phyloP scores from a whole-genome alignment of 2,888 invertebrate species.

The Lacanobia wlatinum region DNA sequence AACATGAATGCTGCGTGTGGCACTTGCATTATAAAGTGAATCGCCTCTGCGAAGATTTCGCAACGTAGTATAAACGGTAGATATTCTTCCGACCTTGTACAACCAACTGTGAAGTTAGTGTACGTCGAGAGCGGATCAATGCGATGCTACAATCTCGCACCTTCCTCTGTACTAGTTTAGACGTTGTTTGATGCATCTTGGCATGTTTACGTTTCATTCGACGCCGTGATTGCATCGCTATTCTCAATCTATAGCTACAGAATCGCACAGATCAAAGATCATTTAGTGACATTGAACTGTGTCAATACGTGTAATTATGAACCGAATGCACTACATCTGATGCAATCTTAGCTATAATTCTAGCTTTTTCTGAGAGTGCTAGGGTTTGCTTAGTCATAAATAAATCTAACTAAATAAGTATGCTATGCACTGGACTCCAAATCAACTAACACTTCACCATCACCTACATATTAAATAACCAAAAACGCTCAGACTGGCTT shows the following conservation, averaged over 20 bases:
- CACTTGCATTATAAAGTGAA: conserved; percentile 39
- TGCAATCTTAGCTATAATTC: conserved; percentile 10
- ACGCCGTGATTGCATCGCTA: conserved; percentile 48
- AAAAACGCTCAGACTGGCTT: conserved; percentile 1
- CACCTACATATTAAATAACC: conserved; percentile 8
- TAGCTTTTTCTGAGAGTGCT: conserved; percentile 20
- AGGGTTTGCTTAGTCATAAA: background rate
- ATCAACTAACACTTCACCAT: conserved; percentile 21
- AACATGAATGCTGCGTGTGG: conserved; percentile 35
- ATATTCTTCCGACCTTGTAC: conserved; percentile 56
- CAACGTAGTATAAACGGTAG: conserved; percentile 48
- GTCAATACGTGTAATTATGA: conserved; percentile 32
- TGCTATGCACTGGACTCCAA: background rate
- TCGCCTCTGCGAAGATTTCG: conserved; percentile 43
- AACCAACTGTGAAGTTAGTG: conserved; percentile 40
- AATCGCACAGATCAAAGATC: conserved; percentile 52
- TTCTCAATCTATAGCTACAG: conserved; percentile 38
- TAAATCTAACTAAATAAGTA: conserved; percentile 12
- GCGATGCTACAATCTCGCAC: conserved; percentile 49
- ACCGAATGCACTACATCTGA: conserved; percentile 5
- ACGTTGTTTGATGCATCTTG: conserved; percentile 59
- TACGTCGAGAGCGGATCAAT: conserved; percentile 30
- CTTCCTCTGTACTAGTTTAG: conserved; percentile 37
- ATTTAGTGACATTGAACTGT: conserved; percentile 42
- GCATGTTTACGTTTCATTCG: conserved; percentile 53